Conservation (phyloP, 2,797 vertebrate genomes). For the Anguilla obscura region DNA sequence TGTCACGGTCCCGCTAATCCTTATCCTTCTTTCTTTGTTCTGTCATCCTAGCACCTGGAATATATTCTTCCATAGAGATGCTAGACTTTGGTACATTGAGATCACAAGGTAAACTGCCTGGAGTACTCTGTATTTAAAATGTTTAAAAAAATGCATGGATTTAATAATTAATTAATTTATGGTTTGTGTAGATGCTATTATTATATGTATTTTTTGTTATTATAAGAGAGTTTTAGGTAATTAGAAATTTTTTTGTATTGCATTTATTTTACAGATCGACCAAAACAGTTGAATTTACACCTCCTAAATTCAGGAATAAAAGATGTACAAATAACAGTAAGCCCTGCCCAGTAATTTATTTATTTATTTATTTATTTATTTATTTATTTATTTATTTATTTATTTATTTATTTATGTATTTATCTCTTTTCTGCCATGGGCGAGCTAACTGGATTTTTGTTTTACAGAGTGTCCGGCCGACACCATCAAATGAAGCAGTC, state of each 20-base stretch:
- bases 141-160: neutral
- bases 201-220: too few relatives aligned
- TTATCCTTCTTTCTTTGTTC: slow-evolving; percentile 20
- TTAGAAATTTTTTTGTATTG: slow-evolving; percentile 42
- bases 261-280: slow-evolving; percentile 80
- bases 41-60: slow-evolving; percentile 85
- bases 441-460: slow-evolving; percentile 36
- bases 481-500: slow-evolving; percentile 92
- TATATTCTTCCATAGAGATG: slow-evolving; percentile 98
- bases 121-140: neutral
- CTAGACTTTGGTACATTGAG: slow-evolving; percentile 96
- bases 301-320: slow-evolving; percentile 98
- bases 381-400: neutral
- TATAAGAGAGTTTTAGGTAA: neutral
- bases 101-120: slow-evolving; percentile 82
- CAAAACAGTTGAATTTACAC: slow-evolving; percentile 95
- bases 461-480: slow-evolving; percentile 88
- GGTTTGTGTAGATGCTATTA: neutral
- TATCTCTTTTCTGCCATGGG: slow-evolving; percentile 23
- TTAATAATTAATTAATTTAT: neutral
- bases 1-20: neutral
- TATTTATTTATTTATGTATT: neutral
- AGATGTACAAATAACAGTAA: slow-evolving; percentile 97
- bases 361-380: neutral
- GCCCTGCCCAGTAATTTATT: slow-evolving; percentile 49